Percentiles rank a stretch among this genome's conserved stretches.
These are phyloP conservation scores for Centropus unirufus DNA, from an alignment of 2,113 vertebrate genomes.

Conservation along the genomic window DNA sequence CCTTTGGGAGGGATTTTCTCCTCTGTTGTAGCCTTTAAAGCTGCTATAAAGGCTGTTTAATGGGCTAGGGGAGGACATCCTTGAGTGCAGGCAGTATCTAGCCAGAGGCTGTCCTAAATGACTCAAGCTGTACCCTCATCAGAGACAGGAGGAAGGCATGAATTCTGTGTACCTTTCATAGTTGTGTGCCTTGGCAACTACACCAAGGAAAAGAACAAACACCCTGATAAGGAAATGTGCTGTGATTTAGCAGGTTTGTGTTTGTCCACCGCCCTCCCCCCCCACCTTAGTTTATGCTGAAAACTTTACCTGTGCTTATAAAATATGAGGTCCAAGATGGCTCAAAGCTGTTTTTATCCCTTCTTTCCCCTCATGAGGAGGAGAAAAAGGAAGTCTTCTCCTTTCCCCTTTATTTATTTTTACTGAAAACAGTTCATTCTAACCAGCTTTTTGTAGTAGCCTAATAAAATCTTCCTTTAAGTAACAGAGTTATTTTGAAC, in stretches of 20 bases:
- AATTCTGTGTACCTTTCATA: neutral
- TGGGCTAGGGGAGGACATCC: neutral
- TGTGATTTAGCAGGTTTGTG: neutral
- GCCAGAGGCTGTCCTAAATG: neutral
- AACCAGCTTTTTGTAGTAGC: neutral
- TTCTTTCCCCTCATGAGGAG: neutral
- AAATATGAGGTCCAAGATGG: neutral
- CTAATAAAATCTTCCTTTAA: neutral
- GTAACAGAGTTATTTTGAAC: neutral
- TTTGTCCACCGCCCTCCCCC: too few relatives aligned
- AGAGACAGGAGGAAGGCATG: neutral
- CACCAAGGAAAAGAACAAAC: neutral
- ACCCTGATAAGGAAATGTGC: neutral
- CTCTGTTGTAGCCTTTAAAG: neutral
- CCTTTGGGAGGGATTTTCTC: constrained; percentile 39
- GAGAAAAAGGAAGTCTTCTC: neutral
- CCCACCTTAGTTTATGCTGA: neutral
- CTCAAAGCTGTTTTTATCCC: neutral
- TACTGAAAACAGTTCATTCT: neutral
- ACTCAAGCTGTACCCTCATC: neutral
- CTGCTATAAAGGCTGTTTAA: constrained; percentile 17
- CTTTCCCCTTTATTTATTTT: neutral
- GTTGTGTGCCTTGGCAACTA: neutral
- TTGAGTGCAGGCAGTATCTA: neutral
- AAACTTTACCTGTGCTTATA: neutral